Evolutionary conservation across 2,888 invertebrate species (phyloP), one percentile per base, ranked within the genome.

Genomic region (Habrosyne pyritoides): DNA sequence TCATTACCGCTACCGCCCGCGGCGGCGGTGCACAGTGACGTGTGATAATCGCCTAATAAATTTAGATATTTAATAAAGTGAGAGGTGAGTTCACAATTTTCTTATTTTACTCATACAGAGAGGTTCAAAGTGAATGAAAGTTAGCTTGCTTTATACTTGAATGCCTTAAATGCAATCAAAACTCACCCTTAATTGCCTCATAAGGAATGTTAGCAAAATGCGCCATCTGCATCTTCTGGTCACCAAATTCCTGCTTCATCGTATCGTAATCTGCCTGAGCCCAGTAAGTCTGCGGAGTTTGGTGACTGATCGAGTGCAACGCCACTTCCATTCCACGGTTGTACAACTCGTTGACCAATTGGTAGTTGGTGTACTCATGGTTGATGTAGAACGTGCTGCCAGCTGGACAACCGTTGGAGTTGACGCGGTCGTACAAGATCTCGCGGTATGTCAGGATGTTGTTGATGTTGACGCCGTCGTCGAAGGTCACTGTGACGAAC

Each of bases 321-420:
- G 94, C 95, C 1, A 96, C 94, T 81, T 96, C 96, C 61, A 94
- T 94, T 0, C 96, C 90, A 1, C 59, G 59, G 57, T 86, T 88
- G 71, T 94, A 94, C 0, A 96, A 84, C 53, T 94, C 91, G 69
- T 95, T 94, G 2, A 95, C 90, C n/a, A 92, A 68, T 4, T 87
- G 81, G 71, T 96, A 96, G 80, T 96, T 94, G 0, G 95, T 95
- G 77, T 96, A 96, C 62, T 96, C 95, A 71, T 97, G 96, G 42
- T 94, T 95, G 30, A 96, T 91, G 78, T 94, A 97, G 83, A 95
- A 95, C 0, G 96, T 96, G 42, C 93, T 93, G 0, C 94, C 92
- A 0, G 94, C 93, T 0, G 91, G 91, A 58, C 95, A 95, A 1
- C 93, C 93, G 75, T 97, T 95, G 0, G 94, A 94, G 82, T 96